These are phyloP conservation scores for Nilaparvata lugens DNA, from an alignment of 1,140 invertebrate species.

Conservation along the genomic window DNA sequence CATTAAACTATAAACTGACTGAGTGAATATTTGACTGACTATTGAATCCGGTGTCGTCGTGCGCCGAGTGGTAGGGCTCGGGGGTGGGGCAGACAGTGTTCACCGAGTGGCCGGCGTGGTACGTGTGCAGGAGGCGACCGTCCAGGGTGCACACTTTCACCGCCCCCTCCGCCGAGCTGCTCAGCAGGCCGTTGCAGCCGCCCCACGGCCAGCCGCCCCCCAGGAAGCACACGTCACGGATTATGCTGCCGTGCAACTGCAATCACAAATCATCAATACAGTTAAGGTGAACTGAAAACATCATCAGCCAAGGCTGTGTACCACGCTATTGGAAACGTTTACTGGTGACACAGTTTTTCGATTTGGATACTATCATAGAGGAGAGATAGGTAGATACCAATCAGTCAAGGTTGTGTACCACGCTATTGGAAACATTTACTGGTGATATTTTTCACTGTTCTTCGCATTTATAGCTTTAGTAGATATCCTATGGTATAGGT, in stretches of 20 bases:
- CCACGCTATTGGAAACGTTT: too few species aligned
- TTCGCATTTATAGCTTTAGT: too few species aligned
- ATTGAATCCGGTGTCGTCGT: slow-evolving; percentile 40
- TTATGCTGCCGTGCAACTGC: slow-evolving; percentile 38
- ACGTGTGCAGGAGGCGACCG: slow-evolving; percentile 37
- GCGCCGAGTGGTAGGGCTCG: slow-evolving; percentile 36
- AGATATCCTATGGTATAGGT: too few species aligned
- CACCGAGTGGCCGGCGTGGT: slow-evolving; percentile 38
- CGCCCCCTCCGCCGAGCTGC: slow-evolving; percentile 37
- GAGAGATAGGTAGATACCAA: too few species aligned
- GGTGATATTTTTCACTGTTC: too few species aligned
- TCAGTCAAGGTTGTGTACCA: too few species aligned
- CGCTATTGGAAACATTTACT: too few species aligned
- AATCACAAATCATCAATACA: slow-evolving; percentile 13
- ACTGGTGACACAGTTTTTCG: too few species aligned
- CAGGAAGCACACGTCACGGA: slow-evolving; percentile 41
- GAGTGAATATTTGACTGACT: slow-evolving; percentile 31
- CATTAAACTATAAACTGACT: too few species aligned
- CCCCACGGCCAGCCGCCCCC: slow-evolving; percentile 42
- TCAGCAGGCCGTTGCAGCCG: slow-evolving; percentile 36
- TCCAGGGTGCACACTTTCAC: slow-evolving; percentile 40
- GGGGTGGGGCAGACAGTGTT: slow-evolving; percentile 41
- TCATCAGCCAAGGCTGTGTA: too few species aligned
- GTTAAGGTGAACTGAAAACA: too few species aligned
- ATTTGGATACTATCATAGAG: too few species aligned